Evolutionary conservation across 2,113 vertebrate genomes (phyloP).

Genomic region (Glaucomys volans): DNA sequence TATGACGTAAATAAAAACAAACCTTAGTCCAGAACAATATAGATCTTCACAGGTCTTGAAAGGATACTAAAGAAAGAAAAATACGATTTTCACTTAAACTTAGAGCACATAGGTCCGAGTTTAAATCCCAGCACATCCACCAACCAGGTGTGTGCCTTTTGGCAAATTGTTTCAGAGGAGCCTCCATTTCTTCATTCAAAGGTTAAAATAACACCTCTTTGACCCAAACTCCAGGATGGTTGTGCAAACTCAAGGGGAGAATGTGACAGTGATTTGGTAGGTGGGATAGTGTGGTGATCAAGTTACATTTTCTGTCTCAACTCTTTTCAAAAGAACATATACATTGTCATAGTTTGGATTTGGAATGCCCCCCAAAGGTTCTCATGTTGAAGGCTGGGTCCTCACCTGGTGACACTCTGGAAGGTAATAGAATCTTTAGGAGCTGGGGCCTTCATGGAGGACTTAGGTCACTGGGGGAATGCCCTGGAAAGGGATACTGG

Average conservation of each 20-base stretch:
- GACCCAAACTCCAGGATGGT: not conserved
- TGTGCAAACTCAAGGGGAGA: not conserved
- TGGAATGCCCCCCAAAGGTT: not conserved
- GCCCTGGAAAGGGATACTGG: too few species aligned
- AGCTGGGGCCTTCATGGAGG: not conserved
- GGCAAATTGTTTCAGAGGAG: not conserved
- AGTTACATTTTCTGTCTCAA: not conserved
- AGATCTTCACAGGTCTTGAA: not conserved
- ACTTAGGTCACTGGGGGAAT: not conserved
- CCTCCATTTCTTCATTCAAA: not conserved
- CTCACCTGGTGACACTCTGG: too few species aligned
- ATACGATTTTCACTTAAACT: not conserved
- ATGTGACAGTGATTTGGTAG: not conserved
- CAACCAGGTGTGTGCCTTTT: not conserved
- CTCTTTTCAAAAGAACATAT: not conserved
- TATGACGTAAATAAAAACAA: not conserved
- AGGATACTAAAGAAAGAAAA: not conserved
- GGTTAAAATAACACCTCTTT: not conserved
- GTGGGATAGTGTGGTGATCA: not conserved
- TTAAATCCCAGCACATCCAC: not conserved
- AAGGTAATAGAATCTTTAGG: not conserved
- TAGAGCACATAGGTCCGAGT: accelerated
- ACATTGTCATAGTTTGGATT: not conserved
- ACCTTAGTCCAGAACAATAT: not conserved
- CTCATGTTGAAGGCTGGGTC: not conserved